Base-by-base conservation (phyloP, 2,797 vertebrate species). In the Allobates femoralis region DNA sequence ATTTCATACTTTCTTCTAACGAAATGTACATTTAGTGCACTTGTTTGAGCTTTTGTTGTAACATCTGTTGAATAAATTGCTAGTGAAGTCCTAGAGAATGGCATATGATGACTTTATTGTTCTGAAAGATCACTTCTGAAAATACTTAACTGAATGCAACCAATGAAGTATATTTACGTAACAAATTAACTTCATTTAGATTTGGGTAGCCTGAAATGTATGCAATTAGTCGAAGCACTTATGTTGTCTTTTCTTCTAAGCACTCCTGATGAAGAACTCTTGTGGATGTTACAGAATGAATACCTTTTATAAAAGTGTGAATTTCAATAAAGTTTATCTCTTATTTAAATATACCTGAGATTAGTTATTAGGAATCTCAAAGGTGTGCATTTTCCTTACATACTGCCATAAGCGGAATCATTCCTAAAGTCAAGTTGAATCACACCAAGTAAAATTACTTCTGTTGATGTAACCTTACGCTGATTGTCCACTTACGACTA, bases 11-110 rank as follows among this genome's bases (percentile, higher is more conserved):
- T 89, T 82, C 88, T 91, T 90, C 91, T 87, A 82, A 41, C 1
- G 2, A 91, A 90, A 90, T 87, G 78, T 92, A 92, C 80, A 90
- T 89, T 92, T 89, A 92, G 46, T 90, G 76, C 90, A 90, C 89
- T 93, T 91, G 85, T 89, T 91, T 90, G 88, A 83, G 91, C 91
- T 90, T 93, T 93, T 94, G 91, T 94, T 92, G 85, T 91, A 90
- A 92, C 92, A 93, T 91, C 93, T 93, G 93, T 91, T 91, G 90
- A 86, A 91, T 90, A 90, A 93, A 93, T 93, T 92, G 90, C 91
- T 91, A 87, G 86, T 91, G 86, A 84, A 88, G 89, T 92, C 91
- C 86, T 83, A 89, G 85, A 90, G 92, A 93, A 92, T 91, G 79
- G 90, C 91, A 91, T 89, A 91, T 91, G 92, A 92, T 93, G 91